Conservation (phyloP, 2,113 vertebrate genomes). For the Conger conger region DNA sequence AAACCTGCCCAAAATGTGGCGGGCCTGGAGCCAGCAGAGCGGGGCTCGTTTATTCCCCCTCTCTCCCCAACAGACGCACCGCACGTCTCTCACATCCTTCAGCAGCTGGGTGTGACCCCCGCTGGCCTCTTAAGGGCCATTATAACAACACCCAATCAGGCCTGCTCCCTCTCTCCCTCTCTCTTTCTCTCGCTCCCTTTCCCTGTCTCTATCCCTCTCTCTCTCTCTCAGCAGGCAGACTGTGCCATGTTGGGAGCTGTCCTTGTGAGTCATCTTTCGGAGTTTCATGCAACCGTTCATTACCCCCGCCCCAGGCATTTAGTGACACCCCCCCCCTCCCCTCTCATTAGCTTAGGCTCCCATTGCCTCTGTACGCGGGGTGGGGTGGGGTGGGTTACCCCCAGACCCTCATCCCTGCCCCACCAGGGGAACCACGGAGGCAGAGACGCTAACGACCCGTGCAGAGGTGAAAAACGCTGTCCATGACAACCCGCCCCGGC, state of each 20-base stretch:
- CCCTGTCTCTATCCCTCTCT: not conserved
- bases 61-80: not conserved
- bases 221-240: not conserved
- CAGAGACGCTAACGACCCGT: not conserved
- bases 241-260: not conserved
- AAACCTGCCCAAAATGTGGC: no score
- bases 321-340: not conserved
- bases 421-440: no score
- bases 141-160: slow-evolving; percentile 41
- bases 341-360: not conserved
- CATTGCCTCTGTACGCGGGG: not conserved
- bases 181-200: not conserved
- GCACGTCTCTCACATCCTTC: not conserved
- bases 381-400: no score
- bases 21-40: no score
- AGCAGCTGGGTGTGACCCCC: slow-evolving; percentile 15
- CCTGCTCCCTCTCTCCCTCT: no score
- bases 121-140: slow-evolving; percentile 37
- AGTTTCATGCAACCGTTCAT: not conserved
- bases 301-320: not conserved
- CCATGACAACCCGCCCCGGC: not conserved
- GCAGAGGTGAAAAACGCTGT: not conserved
- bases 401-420: not conserved
- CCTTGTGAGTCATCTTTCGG: not conserved
- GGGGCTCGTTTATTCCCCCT: not conserved